Evolutionary conservation across 2,888 invertebrate species (phyloP), one percentile per base, ranked within the genome.

Genomic region (Diaperis boleti): DNA sequence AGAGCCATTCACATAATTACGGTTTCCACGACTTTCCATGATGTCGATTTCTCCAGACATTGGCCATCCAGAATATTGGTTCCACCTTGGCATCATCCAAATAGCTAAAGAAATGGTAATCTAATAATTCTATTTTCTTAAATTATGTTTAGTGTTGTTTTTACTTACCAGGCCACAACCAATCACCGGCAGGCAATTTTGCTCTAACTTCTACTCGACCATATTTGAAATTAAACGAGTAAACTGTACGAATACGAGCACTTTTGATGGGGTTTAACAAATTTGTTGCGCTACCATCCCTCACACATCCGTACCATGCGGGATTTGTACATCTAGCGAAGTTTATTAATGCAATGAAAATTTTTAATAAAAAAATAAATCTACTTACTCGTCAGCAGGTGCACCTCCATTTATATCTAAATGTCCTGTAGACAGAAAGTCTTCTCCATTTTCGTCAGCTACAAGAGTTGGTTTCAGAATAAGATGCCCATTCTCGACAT

Each of bases 31-130:
- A 17, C 86, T 84, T 77, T 91, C 90, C 59, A 86, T 81, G 29
- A 92, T 78, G 74, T 91, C 90, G 62, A 91, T 90, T 81, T 91
- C 90, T 2, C 91, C 91, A 14, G 89, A 90, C 2, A 86, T 76
- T 0, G 90, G 90, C 90, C 90, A 91, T 0, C 81, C 78, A 1
- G 90, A 89, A 75, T 91, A 91, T 0, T 76, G 77, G 72, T 88
- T 87, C 75, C 83, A 76, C 0, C 84, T 81, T 0, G 91, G 91
- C 83, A 89, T 5, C 33, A 33, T 33, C 33, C 33, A 33, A 10
- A 33, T 33, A 13, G 33, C 33, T 33, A 33, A n/a, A n/a, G n/a
- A n/a, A n/a, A n/a, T 11, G 5, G 11, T 11, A 11, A 11, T 33
- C 2, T 10, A 13, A 33, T 4, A 11, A 33, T 5, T 2, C 11